Evolutionary conservation across 1,140 invertebrate species (phyloP).

Genomic region (Drosophila novamexicana): DNA sequence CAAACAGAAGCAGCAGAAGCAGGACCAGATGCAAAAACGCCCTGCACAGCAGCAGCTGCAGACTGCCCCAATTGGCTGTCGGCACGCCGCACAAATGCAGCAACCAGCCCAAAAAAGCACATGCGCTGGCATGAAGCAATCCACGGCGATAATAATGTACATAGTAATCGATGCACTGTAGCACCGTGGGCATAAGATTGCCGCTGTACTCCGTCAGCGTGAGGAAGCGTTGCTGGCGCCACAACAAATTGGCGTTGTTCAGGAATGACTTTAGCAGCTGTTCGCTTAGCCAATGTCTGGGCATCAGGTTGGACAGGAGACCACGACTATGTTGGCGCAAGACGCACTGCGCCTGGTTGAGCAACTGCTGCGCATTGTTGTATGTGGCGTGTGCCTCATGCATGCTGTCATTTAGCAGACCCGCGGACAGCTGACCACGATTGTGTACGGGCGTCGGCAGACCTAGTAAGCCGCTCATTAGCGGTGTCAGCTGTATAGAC

Average conservation of each 20-base stretch:
- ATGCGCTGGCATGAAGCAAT: conserved; percentile 86
- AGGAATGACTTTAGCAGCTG: conserved; percentile 41
- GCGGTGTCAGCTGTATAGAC: conserved; percentile 94
- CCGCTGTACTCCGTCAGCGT: conserved; percentile 43
- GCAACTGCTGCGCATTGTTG: conserved; percentile 90
- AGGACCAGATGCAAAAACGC: not conserved
- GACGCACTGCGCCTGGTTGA: conserved; percentile 87
- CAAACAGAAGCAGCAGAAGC: conserved; percentile 10
- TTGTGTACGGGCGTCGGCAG: conserved; percentile 94
- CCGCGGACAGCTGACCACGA: conserved; percentile 90
- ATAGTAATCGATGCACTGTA: conserved; percentile 89
- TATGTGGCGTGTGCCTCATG: conserved; percentile 87
- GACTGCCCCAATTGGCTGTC: not conserved
- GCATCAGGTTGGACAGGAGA: conserved; percentile 32
- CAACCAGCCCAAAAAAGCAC: conserved; percentile 88
- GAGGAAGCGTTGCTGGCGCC: conserved; percentile 40
- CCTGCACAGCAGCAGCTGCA: not conserved
- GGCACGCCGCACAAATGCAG: conserved; percentile 25
- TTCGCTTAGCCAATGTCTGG: conserved; percentile 34
- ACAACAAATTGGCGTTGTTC: conserved; percentile 3
- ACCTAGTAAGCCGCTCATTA: conserved; percentile 94
- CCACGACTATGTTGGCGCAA: conserved; percentile 37
- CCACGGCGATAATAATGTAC: conserved; percentile 89
- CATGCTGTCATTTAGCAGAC: conserved; percentile 86
- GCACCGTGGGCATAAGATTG: conserved; percentile 42